Percentiles rank a stretch among this genome's conserved stretches.
Evolutionary conservation across 2,888 invertebrate species (phyloP).

Genomic region (Eretmocerus hayati): DNA sequence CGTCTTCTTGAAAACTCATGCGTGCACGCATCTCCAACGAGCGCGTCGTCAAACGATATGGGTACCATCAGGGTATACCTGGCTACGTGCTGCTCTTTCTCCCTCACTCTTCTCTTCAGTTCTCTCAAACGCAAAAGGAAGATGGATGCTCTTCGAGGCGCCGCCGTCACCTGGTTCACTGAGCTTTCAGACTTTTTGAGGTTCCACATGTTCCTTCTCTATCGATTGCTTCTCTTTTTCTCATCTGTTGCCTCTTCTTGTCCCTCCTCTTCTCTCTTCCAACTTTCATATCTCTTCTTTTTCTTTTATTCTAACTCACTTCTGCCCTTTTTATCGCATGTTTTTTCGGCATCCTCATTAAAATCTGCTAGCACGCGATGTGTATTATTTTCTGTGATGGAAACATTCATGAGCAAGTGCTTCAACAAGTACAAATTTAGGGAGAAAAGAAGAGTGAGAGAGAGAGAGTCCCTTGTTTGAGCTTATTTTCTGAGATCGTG

Average conservation of each 20-base stretch:
- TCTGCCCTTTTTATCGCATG: too few relatives aligned
- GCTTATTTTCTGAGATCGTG: too few relatives aligned
- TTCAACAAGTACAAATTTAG: too few relatives aligned
- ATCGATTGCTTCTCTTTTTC: neutral
- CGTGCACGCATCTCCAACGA: neutral
- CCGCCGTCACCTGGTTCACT: slow-evolving; percentile 42
- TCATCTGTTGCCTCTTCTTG: neutral
- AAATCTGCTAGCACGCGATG: too few relatives aligned
- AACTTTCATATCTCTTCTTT: neutral
- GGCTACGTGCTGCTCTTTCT: slow-evolving; percentile 4
- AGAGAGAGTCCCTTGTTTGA: too few relatives aligned
- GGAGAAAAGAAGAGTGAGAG: too few relatives aligned
- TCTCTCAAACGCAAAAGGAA: slow-evolving; percentile 22
- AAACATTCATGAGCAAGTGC: too few relatives aligned
- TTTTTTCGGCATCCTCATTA: too few relatives aligned
- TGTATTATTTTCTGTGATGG: too few relatives aligned
- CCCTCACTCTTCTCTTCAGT: neutral
- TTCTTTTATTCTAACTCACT: too few relatives aligned
- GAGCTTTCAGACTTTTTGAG: slow-evolving; percentile 30
- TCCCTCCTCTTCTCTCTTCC: neutral
- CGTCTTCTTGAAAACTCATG: slow-evolving; percentile 5
- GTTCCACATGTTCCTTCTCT: neutral
- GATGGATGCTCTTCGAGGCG: slow-evolving; percentile 44
- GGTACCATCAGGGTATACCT: slow-evolving; percentile 1
- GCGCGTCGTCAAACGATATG: neutral